Base-by-base conservation (phyloP, 2,888 invertebrate genomes). In the Netelia inedita region DNA sequence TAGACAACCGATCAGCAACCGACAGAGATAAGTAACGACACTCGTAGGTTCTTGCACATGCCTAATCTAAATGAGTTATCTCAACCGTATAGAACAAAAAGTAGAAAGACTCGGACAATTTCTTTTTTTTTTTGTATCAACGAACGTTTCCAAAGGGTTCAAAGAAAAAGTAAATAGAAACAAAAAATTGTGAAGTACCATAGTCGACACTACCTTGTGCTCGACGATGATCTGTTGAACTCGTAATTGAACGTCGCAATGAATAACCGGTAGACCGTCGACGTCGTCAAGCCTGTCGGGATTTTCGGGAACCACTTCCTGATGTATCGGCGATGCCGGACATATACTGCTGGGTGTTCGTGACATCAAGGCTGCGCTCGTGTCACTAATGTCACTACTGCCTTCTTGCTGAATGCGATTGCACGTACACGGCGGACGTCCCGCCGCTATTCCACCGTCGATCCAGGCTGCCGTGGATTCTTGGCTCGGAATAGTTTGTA, bases 161-260 rank as follows among this genome's bases (percentile, higher is more conserved):
- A 16, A 50, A 53, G 16, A 3, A 21, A 43, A 46, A 59, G 21
- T 50, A 43, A 19, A 46, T 14, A 50, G 19, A 6, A 19, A 46
- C 19, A 35, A 43, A 28, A 28, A 78, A 66, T 59, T n/a, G 19
- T 50, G 5, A 50, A 21, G 9, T n/a, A 55, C 10, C 8, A n/a
- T 35, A 35, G 35, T 35, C 35, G 35, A 35, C 6, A 68, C 79
- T 91, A 97, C 98, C 95, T 96, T 96, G 92, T 97, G 96, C 88
- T 97, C 96, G 81, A 96, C 95, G 89, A 97, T 96, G 91, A 98
- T 97, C 94, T 98, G 97, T 92, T 96, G 96, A 90, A 98, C 95
- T 87, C 98, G 94, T 86, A 95, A 95, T 94, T 97, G 97, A 87
- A 96, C 95, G 85, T 96, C 96, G 92, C 97, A 97, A 86, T 95